Evolutionary conservation across 2,888 invertebrate species (phyloP).

Genomic region (Chalcis sispes): DNA sequence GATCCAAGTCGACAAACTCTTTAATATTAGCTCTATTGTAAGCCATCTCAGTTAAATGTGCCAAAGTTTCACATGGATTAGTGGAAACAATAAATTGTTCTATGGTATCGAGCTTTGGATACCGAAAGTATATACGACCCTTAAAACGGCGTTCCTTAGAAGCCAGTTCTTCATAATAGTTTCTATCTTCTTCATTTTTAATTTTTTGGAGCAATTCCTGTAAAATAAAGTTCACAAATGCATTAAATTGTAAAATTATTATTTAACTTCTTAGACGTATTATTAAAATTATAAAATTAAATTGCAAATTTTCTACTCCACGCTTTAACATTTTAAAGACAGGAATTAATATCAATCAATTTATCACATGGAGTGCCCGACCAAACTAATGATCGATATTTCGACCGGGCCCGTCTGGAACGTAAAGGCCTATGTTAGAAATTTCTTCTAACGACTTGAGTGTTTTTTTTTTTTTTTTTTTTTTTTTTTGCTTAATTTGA

Average conservation of each 20-base stretch:
- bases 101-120: conserved; percentile 79
- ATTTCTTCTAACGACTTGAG: too few species aligned
- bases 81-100: conserved; percentile 79
- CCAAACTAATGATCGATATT: too few species aligned
- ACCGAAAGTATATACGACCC: conserved; percentile 81
- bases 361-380: too few species aligned
- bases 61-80: conserved; percentile 78
- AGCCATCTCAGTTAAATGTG: conserved; percentile 80
- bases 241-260: conserved; percentile 7
- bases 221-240: conserved; percentile 1
- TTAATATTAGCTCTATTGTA: conserved; percentile 80
- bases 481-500: neutral
- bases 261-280: too few species aligned
- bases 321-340: too few species aligned
- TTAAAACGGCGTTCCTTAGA: conserved; percentile 77
- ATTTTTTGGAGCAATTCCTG: conserved; percentile 81
- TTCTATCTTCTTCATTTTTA: conserved; percentile 81
- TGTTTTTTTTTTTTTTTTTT: too few species aligned
- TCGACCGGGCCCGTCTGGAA: too few species aligned
- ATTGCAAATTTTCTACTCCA: too few species aligned
- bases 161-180: conserved; percentile 77
- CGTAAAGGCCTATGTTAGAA: too few species aligned
- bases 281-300: too few species aligned
- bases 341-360: too few species aligned
- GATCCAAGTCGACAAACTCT: conserved; percentile 79